Base-by-base conservation (phyloP, 2,888 invertebrate species). In the Drepana falcataria region DNA sequence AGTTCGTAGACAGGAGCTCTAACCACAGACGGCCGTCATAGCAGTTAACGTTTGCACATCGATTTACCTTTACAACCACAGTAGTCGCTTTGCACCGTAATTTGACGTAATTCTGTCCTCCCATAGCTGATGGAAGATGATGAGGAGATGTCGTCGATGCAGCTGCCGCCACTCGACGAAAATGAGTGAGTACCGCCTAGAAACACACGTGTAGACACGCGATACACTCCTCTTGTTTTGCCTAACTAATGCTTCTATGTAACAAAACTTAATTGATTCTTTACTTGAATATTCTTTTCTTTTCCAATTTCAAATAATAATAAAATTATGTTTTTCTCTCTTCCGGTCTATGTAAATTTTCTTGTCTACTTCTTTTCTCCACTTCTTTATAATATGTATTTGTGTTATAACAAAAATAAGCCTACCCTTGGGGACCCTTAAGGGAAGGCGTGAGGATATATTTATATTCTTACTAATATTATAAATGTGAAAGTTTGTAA, bases 31-130 rank as follows among this genome's bases (percentile, higher is more conserved):
- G 2, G 2, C 1, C 9, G 9, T 9, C 44, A 9, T 9, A 44
- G 3, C 2, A 44, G 44, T 44, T 44, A 44, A 51, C 40, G 65
- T 68, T 65, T 65, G 63, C 65, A 65, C 51, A 48, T 53, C 58
- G 51, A 57, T 40, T 2, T 52, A 60, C 65, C 65, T 59, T 59
- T 71, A 68, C 58, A 59, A 63, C 67, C 78, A 79, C 73, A 53
- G 83, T 88, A 90, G 89, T 67, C 66, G 89, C 88, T 89, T 88
- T 55, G 89, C 89, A 89, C 89, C 73, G 88, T 88, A 88, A 81
- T 68, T 87, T 89, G 87, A 88, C 81, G 79, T 87, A 75, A 81
- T 68, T 73, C 75, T 84, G 68, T 79, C 73, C 69, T 80, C 71
- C 81, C 74, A 67, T 87, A 88, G 88, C 83, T 88, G 55, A 76